Conservation (phyloP, 2,113 vertebrate genomes). For the Malaclemys terrapin region DNA sequence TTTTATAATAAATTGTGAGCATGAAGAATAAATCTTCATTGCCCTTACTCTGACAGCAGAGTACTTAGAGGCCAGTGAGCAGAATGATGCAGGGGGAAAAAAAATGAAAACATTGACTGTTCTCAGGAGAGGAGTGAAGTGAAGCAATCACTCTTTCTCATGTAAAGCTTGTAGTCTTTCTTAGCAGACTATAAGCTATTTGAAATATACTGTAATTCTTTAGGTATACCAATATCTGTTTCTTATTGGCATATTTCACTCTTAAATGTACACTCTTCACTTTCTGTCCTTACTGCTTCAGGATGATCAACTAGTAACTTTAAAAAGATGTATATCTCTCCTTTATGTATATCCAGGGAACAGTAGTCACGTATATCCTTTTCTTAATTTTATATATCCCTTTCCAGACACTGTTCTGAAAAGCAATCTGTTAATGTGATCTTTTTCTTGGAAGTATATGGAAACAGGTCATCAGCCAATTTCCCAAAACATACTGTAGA, state of each 20-base stretch:
- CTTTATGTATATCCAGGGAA: neutral
- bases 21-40: slow-evolving; percentile 45
- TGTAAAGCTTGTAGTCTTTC: slow-evolving; percentile 18
- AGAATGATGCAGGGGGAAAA: neutral
- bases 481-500: neutral
- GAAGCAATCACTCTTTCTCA: neutral
- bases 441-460: neutral
- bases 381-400: neutral
- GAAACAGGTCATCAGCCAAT: neutral
- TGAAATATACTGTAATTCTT: slow-evolving; percentile 4
- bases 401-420: neutral
- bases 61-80: slow-evolving; percentile 2
- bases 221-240: neutral
- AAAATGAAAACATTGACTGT: neutral
- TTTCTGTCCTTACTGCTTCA: neutral
- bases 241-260: neutral
- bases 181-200: slow-evolving; percentile 10
- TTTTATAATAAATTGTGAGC: slow-evolving; percentile 31
- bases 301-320: neutral
- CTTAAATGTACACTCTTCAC: neutral
- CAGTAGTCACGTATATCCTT: neutral
- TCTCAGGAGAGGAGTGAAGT: neutral
- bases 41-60: neutral
- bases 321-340: neutral
- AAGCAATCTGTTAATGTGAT: neutral